Conservation (phyloP, 2,113 vertebrate species). For the Delphinapterus leucas region DNA sequence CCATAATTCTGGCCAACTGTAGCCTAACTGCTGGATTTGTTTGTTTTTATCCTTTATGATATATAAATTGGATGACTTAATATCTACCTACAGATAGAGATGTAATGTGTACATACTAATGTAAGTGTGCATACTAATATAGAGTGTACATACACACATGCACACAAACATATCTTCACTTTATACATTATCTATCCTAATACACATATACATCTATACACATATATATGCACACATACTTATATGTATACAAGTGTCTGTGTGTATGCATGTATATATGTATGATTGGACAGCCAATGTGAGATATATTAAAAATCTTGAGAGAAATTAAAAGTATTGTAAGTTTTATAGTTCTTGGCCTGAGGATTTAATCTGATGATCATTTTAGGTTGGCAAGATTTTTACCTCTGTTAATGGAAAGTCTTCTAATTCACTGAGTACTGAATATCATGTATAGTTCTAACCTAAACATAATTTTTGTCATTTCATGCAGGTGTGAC, state of each 20-base stretch:
- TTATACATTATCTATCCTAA: neutral
- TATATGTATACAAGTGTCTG: neutral
- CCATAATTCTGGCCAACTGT: neutral
- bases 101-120: neutral
- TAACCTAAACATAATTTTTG: conserved; percentile 15
- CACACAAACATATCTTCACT: neutral
- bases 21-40: neutral
- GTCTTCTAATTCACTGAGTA: neutral
- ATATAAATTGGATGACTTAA: neutral
- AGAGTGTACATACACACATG: neutral
- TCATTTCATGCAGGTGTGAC: neutral
- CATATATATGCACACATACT: neutral
- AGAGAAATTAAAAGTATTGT: conserved; percentile 16
- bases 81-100: neutral
- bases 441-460: neutral
- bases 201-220: neutral
- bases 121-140: neutral
- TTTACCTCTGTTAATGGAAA: conserved; percentile 48
- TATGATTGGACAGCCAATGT: neutral
- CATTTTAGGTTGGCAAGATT: conserved; percentile 22
- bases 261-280: neutral
- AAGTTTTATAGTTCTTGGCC: neutral
- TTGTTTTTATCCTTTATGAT: neutral
- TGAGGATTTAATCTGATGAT: conserved; percentile 29
- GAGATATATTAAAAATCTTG: neutral